Evolutionary conservation across 2,888 invertebrate species (phyloP), one percentile per base, ranked within the genome.

Genomic region (Urechis unicinctus): DNA sequence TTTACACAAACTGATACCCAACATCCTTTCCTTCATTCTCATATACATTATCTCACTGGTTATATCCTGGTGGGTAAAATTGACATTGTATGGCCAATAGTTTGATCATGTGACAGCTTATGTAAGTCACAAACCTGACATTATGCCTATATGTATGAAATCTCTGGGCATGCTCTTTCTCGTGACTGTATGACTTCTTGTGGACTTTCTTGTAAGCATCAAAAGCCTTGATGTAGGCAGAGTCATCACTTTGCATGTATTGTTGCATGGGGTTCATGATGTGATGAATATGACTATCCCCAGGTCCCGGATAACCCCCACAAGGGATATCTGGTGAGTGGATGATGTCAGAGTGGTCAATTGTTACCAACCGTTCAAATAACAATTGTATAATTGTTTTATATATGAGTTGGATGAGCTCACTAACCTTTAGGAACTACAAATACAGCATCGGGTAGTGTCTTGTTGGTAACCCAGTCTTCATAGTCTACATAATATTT

Each of bases 201-300:
- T 95, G 92, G 61, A 84, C 85, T 1, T 73, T 80, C 70, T 86
- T 85, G 74, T 92, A 95, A 50, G 85, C 71, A 2, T 83, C 78
- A 75, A 95, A 96, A 71, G 82, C 79, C 26, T 88, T 83, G 0
- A 92, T 82, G 59, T 78, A 72, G 13, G 56, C 50, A 24, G 86
- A 86, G 31, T 82, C 81, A 31, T 82, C 82, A 67, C n/a, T n/a
- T n/a, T 88, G 85, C 17, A 95, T 81, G 69, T 89, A 95, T 81
- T 96, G 95, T 63, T 84, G 85, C 88, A 95, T 93, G 0, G 95
- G 95, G 80, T 95, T 95, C 79, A 92, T 91, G 31, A 69, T 53
- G 0, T 89, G 87, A 52, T 89, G 88, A 21, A 65, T 66, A 47
- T 66, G 66, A 4, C 60, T 82, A 24, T 46, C 42, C 0, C 90